Conservation (phyloP, 2,113 vertebrate genomes). For the Mus spicilegus region DNA sequence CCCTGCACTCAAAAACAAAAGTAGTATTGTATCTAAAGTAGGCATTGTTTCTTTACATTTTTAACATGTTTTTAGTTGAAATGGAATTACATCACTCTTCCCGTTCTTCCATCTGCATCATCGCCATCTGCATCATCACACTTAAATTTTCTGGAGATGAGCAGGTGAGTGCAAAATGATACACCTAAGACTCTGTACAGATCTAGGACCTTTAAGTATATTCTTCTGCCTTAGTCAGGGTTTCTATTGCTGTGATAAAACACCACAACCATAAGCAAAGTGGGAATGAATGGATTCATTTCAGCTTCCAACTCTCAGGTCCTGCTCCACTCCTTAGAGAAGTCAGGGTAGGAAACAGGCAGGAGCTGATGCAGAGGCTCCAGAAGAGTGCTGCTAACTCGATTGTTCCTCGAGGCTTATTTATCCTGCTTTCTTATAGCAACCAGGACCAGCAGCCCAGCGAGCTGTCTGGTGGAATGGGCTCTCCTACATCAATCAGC, state of each 20-base stretch:
- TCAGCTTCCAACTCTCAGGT: neutral
- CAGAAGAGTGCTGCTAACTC: neutral
- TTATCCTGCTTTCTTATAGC: neutral
- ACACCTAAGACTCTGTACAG: neutral
- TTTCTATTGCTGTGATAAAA: neutral
- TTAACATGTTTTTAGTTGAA: neutral
- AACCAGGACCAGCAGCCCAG: neutral
- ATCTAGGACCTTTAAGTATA: neutral
- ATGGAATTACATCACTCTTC: neutral
- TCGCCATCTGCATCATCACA: neutral
- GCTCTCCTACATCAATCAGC: neutral
- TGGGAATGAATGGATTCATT: neutral
- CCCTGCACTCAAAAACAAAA: neutral
- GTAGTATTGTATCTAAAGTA: slow-evolving; percentile 35
- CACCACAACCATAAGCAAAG: neutral
- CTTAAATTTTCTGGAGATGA: neutral
- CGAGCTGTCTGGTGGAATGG: neutral
- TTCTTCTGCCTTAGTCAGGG: neutral
- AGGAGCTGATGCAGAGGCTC: neutral
- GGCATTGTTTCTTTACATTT: neutral
- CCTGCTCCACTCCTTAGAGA: neutral
- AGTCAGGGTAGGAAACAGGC: neutral
- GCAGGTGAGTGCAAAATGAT: neutral
- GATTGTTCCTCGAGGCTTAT: neutral
- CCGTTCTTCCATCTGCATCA: neutral